Conservation (phyloP, 2,797 vertebrate species). For the Diceros bicornis region DNA sequence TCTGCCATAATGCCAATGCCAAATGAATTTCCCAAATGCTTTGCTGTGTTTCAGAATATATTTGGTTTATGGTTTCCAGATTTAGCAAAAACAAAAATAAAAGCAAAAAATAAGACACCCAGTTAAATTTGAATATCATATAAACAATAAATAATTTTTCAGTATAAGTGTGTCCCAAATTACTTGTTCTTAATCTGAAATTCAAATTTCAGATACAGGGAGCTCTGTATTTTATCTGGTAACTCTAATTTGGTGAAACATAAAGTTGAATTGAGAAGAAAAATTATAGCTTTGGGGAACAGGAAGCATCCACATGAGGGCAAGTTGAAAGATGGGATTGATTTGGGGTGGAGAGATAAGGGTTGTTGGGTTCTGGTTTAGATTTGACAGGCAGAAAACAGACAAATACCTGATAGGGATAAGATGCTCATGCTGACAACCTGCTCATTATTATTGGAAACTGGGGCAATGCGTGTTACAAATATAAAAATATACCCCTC, state of each 20-base stretch:
- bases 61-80: neutral
- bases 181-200: constrained; percentile 32
- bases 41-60: neutral
- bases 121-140: constrained; percentile 15
- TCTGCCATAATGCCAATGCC: neutral
- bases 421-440: neutral
- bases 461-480: neutral
- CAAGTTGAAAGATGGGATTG: neutral
- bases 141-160: neutral
- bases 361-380: neutral
- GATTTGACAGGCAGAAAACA: neutral
- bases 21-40: constrained; percentile 16
- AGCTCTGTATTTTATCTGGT: neutral
- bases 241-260: neutral
- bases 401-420: neutral
- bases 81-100: constrained; percentile 32
- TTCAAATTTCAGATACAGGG: neutral
- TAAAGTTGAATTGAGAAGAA: neutral
- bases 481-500: neutral
- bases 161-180: neutral
- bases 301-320: neutral
- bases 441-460: neutral
- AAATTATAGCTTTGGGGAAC: neutral
- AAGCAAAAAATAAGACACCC: neutral
- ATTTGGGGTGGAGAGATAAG: neutral